These are phyloP conservation scores for Paradoxurus hermaphroditus DNA, from an alignment of 2,113 vertebrate genomes.

Conservation along the genomic window DNA sequence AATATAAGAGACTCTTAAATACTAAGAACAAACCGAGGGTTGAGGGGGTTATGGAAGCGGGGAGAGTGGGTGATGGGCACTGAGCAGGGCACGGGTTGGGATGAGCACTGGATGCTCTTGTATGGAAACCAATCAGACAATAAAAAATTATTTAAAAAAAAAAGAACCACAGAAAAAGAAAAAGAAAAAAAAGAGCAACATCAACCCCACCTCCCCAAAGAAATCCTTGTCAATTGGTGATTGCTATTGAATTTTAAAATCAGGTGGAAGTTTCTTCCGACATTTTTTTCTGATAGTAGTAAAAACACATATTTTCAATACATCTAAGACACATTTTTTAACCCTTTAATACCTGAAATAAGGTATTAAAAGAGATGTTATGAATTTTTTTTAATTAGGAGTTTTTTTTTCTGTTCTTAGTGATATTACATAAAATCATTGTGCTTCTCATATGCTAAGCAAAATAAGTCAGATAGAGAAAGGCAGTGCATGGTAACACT, in stretches of 20 bases:
- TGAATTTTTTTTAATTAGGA: not conserved
- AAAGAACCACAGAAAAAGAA: no score
- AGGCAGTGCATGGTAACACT: not conserved
- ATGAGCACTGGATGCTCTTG: no score
- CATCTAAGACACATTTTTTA: not conserved
- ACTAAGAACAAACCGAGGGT: no score
- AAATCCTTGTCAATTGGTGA: not conserved
- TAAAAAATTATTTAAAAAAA: no score
- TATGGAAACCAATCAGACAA: no score
- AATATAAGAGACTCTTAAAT: no score
- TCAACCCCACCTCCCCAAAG: not conserved
- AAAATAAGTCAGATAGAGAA: not conserved
- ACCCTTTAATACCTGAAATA: constrained; percentile 1
- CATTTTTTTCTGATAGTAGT: not conserved
- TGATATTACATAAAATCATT: constrained; percentile 49
- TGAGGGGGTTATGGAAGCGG: no score
- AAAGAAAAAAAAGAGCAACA: not conserved
- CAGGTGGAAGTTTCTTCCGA: constrained; percentile 10
- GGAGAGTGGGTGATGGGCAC: no score
- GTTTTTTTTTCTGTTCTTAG: not conserved
- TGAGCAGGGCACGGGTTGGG: no score
- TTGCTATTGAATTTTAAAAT: constrained; percentile 52
- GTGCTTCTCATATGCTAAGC: not conserved
- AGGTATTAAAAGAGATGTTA: not conserved
- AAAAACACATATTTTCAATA: not conserved